These are phyloP conservation scores for Electrophaes corylata DNA, from an alignment of 2,888 invertebrate species.

Conservation along the genomic window DNA sequence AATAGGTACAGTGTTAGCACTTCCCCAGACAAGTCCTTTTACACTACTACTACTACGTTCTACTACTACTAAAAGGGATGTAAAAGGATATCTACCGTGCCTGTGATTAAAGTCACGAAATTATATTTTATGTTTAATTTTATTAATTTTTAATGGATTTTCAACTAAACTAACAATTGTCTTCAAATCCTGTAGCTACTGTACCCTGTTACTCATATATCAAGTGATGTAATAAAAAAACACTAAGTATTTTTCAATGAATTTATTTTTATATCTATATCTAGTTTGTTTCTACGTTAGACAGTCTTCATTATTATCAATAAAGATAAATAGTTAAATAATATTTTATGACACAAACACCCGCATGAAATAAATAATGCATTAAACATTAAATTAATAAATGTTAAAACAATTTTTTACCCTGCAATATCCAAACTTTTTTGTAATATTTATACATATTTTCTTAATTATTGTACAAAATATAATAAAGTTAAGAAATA, in stretches of 20 bases:
- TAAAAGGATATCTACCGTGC: too few relatives aligned
- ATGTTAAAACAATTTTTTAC: slow-evolving; percentile 37
- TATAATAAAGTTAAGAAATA: slow-evolving; percentile 6
- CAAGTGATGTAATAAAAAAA: neutral
- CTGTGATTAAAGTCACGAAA: too few relatives aligned
- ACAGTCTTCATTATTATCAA: slow-evolving; percentile 36
- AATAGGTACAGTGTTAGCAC: too few relatives aligned
- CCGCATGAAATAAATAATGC: slow-evolving; percentile 46
- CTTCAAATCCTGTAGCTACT: too few relatives aligned
- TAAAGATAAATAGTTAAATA: slow-evolving; percentile 29
- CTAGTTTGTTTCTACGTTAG: slow-evolving; percentile 20
- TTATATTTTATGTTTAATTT: too few relatives aligned
- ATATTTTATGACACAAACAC: slow-evolving; percentile 54
- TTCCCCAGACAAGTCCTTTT: too few relatives aligned
- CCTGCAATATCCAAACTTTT: slow-evolving; percentile 57
- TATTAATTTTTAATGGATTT: too few relatives aligned
- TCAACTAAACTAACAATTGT: too few relatives aligned
- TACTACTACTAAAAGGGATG: too few relatives aligned
- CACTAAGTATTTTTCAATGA: neutral
- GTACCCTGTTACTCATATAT: too few relatives aligned
- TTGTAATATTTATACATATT: slow-evolving; percentile 32
- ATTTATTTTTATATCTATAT: slow-evolving; percentile 18
- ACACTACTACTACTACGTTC: too few relatives aligned
- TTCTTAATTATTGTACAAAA: slow-evolving; percentile 25
- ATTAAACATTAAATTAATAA: neutral